These are phyloP conservation scores for Phymanthus crucifer DNA, from an alignment of 92 coral and sea anemone genomes.

Conservation along the genomic window DNA sequence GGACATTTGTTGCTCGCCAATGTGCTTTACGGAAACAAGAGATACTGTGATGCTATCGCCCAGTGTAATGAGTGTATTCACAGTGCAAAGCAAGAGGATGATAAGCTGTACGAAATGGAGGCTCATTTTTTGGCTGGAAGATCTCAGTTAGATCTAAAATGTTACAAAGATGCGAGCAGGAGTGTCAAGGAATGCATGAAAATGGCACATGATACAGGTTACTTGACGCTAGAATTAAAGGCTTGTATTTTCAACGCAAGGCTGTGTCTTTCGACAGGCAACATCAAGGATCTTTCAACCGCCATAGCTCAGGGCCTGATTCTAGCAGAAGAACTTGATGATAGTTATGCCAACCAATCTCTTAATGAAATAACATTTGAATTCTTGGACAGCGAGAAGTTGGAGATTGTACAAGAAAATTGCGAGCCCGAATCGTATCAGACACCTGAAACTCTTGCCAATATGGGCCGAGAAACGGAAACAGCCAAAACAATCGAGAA, in stretches of 20 bases:
- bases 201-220: neutral
- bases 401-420: too few species aligned
- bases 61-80: neutral
- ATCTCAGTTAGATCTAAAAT: neutral
- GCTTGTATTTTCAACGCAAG: neutral
- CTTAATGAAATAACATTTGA: too few species aligned
- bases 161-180: neutral
- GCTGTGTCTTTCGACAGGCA: neutral
- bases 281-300: neutral
- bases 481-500: too few species aligned
- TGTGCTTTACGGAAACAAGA: neutral
- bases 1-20: neutral
- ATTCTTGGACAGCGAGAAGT: too few species aligned
- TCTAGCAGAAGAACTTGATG: neutral
- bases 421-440: too few species aligned
- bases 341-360: too few species aligned
- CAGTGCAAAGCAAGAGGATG: neutral
- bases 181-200: neutral
- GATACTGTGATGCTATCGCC: neutral
- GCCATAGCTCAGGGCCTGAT: neutral
- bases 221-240: neutral
- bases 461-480: too few species aligned
- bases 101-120: constrained; percentile 3
- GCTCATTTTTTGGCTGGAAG: neutral
- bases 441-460: too few species aligned